Conservation (phyloP, 1,140 invertebrate species). For the Hyphantria cunea region DNA sequence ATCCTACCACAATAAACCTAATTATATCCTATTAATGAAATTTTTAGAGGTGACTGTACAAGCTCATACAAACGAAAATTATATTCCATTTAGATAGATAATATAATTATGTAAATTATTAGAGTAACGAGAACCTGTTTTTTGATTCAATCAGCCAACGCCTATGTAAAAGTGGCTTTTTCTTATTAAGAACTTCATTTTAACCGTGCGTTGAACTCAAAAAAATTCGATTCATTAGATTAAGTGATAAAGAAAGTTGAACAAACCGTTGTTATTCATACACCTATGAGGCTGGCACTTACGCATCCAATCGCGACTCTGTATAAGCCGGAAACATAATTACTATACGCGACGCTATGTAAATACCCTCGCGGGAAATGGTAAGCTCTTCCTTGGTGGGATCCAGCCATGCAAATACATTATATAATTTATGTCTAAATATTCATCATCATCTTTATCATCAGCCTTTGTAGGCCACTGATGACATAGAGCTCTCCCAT, state of each 20-base stretch:
- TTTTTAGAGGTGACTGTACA: constrained; percentile 6
- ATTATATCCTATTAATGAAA: neutral
- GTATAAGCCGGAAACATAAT: constrained; percentile 7
- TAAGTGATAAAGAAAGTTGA: constrained; percentile 51
- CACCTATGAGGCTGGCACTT: constrained; percentile 38
- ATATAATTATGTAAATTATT: constrained; percentile 8
- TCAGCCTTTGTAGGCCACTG: too few species aligned
- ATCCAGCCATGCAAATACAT: too few species aligned
- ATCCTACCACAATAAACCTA: neutral
- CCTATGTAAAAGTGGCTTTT: constrained; percentile 1
- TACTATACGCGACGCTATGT: constrained; percentile 15
- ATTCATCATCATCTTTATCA: too few species aligned
- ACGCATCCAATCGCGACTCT: constrained; percentile 49
- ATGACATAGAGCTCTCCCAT: too few species aligned
- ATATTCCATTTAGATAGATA: constrained; percentile 1
- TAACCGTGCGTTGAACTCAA: constrained; percentile 19
- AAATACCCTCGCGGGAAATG: neutral
- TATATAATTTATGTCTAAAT: too few species aligned
- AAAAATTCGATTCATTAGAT: constrained; percentile 30
- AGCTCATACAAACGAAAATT: neutral
- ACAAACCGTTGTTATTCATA: constrained; percentile 48
- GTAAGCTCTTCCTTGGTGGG: too few species aligned
- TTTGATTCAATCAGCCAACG: constrained; percentile 7
- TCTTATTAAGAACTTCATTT: constrained; percentile 6
- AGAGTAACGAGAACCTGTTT: constrained; percentile 8